A percentile compares a stretch with the other conserved stretches of the same genome.
Evolutionary conservation across 2,888 invertebrate species (phyloP).

Genomic region (Podabrus alpinus): DNA sequence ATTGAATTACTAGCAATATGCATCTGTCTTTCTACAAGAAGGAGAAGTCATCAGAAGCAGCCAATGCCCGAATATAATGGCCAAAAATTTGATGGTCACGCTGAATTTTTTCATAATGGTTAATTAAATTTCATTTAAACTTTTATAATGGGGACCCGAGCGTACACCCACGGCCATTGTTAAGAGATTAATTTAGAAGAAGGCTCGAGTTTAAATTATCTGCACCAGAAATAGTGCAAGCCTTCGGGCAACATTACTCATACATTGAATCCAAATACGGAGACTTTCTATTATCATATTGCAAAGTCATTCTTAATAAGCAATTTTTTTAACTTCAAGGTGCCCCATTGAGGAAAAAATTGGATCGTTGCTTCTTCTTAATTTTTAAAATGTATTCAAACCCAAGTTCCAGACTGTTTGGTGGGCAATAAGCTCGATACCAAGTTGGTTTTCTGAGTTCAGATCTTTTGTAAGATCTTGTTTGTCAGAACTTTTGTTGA

Average conservation of each 20-base stretch:
- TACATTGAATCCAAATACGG: background rate
- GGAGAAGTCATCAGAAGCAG: background rate
- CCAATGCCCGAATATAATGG: background rate
- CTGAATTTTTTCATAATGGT: background rate
- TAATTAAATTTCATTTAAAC: background rate
- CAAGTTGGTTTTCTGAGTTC: no score
- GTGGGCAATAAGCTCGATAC: no score
- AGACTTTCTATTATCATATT: background rate
- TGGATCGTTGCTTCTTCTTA: background rate
- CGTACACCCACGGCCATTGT: background rate
- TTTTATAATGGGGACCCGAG: background rate
- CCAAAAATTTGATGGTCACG: background rate
- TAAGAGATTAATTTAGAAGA: background rate
- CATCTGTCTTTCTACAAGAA: background rate
- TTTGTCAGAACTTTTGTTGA: no score
- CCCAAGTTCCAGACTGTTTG: no score
- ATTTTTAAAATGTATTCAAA: background rate
- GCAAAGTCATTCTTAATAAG: background rate
- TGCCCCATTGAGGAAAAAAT: background rate
- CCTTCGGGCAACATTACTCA: background rate
- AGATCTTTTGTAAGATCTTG: no score
- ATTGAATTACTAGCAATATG: no score
- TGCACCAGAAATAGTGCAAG: background rate
- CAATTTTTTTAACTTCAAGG: background rate
- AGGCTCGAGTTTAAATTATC: background rate